These are phyloP conservation scores for Geophilus truncorum DNA, from an alignment of 2,888 invertebrate species.

Conservation along the genomic window DNA sequence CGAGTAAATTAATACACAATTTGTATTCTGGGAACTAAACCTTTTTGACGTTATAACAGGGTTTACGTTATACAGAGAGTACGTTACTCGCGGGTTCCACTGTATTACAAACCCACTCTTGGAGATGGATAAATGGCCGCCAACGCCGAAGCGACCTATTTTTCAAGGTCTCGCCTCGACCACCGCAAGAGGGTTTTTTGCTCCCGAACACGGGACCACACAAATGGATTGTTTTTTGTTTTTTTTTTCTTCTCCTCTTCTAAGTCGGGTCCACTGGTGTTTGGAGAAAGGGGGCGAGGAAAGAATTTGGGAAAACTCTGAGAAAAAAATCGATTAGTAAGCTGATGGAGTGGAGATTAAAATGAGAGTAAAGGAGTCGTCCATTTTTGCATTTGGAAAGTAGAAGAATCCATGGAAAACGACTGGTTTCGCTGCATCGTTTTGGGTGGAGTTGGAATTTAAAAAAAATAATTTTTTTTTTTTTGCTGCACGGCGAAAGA, in stretches of 20 bases:
- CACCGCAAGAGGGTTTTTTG: neutral
- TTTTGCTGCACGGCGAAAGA: neutral
- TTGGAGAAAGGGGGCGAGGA: neutral
- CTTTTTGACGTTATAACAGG: no score
- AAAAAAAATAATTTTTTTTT: neutral
- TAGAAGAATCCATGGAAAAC: no score
- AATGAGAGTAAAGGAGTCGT: neutral
- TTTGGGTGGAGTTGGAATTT: neutral
- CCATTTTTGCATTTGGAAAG: neutral
- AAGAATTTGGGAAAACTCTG: neutral
- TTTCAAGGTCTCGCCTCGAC: neutral
- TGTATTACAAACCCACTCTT: no score
- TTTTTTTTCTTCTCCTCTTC: no score
- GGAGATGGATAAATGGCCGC: no score
- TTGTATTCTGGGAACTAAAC: no score
- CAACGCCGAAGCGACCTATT: neutral
- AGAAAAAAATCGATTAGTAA: neutral
- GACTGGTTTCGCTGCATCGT: no score
- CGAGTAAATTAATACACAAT: no score
- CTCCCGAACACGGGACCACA: neutral
- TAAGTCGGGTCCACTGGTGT: no score
- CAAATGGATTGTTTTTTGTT: neutral
- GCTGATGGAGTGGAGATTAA: neutral
- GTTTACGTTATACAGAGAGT: no score
- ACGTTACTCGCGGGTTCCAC: no score